A percentile compares a stretch with the other conserved stretches of the same genome.
These are phyloP conservation scores for Mesochorus sp. DNA, from an alignment of 2,888 invertebrate species.

Conservation along the genomic window DNA sequence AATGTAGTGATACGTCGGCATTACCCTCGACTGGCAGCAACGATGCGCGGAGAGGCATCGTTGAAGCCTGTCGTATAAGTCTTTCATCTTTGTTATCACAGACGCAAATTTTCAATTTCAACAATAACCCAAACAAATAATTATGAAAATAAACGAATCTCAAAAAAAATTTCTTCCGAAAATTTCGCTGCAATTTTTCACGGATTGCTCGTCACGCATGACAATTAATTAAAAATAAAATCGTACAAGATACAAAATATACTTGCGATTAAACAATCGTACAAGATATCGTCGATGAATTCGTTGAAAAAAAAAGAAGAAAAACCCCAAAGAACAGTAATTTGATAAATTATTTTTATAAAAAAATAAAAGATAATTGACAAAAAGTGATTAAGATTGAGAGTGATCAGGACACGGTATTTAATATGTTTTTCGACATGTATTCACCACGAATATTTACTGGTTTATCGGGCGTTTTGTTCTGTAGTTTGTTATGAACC, in stretches of 20 bases:
- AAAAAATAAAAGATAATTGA: too few relatives aligned
- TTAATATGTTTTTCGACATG: too few relatives aligned
- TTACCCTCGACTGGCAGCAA: slow-evolving; percentile 54
- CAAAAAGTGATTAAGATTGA: too few relatives aligned
- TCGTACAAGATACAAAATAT: neutral
- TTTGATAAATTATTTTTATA: too few relatives aligned
- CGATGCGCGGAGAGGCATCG: slow-evolving; percentile 35
- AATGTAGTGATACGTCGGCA: slow-evolving; percentile 60
- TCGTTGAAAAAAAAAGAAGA: too few relatives aligned
- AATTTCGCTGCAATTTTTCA: neutral
- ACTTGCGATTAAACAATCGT: neutral
- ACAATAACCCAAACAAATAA: neutral
- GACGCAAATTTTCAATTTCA: neutral
- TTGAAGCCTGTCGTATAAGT: slow-evolving; percentile 32
- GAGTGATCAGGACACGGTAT: too few relatives aligned
- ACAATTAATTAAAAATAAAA: neutral
- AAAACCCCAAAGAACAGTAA: too few relatives aligned
- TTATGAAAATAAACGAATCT: too few relatives aligned
- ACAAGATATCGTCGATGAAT: neutral
- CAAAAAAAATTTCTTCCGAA: too few relatives aligned
- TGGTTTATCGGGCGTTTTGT: too few relatives aligned
- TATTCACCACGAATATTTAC: too few relatives aligned
- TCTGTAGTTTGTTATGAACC: too few relatives aligned
- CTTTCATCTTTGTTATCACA: neutral
- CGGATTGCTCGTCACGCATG: neutral